Conservation (phyloP, 2,113 vertebrate genomes). For the Erinaceus europaeus region DNA sequence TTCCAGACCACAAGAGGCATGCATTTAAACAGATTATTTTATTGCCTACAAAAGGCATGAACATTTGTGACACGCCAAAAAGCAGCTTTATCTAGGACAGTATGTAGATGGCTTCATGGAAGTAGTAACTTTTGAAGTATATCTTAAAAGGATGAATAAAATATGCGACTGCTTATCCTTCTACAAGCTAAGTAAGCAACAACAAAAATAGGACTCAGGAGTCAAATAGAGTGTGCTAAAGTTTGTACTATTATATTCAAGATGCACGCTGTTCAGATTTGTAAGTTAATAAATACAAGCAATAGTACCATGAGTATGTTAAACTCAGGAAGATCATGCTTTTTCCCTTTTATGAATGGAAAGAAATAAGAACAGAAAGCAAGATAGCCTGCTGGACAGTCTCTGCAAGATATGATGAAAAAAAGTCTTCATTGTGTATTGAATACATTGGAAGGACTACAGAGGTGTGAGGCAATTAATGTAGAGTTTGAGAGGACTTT, state of each 20-base stretch:
- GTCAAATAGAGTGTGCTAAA: too few relatives aligned
- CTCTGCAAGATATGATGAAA: background rate
- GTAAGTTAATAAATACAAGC: background rate
- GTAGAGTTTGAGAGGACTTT: background rate
- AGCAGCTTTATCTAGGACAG: background rate
- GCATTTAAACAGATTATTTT: background rate
- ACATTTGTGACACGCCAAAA: background rate
- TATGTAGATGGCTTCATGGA: background rate
- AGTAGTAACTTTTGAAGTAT: background rate
- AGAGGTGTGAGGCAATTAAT: background rate
- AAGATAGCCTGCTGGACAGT: background rate
- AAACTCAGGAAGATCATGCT: background rate
- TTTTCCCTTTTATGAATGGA: background rate
- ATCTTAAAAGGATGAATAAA: background rate
- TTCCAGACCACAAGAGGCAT: too few relatives aligned
- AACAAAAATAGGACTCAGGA: background rate
- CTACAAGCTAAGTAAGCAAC: background rate
- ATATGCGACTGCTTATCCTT: background rate
- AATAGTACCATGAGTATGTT: too few relatives aligned
- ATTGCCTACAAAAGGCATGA: background rate
- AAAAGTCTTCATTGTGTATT: background rate
- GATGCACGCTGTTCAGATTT: background rate
- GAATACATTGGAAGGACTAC: background rate
- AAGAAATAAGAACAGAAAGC: background rate
- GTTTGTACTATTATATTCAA: too few relatives aligned